phyloP scores from a whole-genome alignment of 2,113 vertebrate species.

The Sapayoa aenigma region DNA sequence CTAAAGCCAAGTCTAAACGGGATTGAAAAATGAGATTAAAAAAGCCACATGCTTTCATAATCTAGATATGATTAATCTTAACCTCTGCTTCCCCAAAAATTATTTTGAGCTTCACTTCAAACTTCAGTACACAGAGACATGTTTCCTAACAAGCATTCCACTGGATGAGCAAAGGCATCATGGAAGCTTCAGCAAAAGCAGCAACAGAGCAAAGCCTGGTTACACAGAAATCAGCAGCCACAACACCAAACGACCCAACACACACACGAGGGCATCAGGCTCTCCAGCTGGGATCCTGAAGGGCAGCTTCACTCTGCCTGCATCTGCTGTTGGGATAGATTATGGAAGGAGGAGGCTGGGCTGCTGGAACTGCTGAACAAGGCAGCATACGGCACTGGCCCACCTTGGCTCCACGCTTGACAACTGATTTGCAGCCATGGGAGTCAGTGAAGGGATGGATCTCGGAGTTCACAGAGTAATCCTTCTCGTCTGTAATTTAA shows the following conservation, averaged over 20 bases:
- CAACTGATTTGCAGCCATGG: not conserved
- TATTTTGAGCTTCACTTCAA: not conserved
- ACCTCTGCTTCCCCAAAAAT: not conserved
- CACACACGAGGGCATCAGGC: not conserved
- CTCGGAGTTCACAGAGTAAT: not conserved
- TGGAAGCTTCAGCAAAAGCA: not conserved
- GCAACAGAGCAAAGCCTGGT: not conserved
- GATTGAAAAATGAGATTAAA: not conserved
- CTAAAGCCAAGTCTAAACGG: not conserved
- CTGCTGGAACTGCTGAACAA: not conserved
- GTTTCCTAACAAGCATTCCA: not conserved
- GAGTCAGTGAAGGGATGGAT: not conserved
- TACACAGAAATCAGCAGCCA: not conserved
- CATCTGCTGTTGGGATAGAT: not conserved
- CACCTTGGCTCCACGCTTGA: not conserved
- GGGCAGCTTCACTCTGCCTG: not conserved
- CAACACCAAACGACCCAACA: fast-evolving
- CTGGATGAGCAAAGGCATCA: not conserved
- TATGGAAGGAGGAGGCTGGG: not conserved
- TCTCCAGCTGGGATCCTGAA: not conserved
- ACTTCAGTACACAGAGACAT: not conserved
- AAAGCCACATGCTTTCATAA: not conserved
- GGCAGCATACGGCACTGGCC: not conserved
- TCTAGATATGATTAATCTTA: not conserved
- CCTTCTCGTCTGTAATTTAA: not conserved